These are phyloP conservation scores for Hyla sarda DNA, from an alignment of 2,113 vertebrate genomes.

Conservation along the genomic window DNA sequence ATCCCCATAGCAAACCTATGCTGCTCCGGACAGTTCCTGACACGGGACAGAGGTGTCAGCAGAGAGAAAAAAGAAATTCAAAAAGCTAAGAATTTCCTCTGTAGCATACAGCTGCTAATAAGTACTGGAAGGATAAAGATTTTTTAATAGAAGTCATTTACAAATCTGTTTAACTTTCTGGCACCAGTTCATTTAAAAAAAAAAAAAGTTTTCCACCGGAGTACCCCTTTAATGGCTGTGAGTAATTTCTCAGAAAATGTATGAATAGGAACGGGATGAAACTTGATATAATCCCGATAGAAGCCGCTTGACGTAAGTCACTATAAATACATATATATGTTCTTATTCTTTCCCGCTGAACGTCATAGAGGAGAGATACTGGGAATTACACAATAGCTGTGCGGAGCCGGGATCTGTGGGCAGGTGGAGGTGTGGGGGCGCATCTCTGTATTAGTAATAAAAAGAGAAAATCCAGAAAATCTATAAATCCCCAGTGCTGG, in stretches of 20 bases:
- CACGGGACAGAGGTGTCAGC: too few species aligned
- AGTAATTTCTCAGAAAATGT: background rate
- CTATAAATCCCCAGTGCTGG: too few species aligned
- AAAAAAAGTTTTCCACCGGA: too few species aligned
- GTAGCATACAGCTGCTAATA: too few species aligned
- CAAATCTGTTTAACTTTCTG: too few species aligned
- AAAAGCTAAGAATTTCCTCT: too few species aligned
- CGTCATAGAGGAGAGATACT: background rate
- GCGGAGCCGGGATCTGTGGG: background rate
- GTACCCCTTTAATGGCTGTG: slow-evolving; percentile 17
- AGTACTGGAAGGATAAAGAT: too few species aligned
- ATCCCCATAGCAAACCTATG: too few species aligned
- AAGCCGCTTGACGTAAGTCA: background rate
- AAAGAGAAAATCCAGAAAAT: background rate
- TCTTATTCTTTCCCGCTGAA: background rate
- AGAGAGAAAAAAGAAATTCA: too few species aligned
- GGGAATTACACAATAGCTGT: background rate
- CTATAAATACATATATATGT: background rate
- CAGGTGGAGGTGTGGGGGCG: background rate
- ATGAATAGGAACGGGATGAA: background rate
- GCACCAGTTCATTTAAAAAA: too few species aligned
- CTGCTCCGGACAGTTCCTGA: too few species aligned
- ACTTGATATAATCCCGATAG: background rate
- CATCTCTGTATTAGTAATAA: background rate
- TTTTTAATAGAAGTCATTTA: too few species aligned